Percentiles rank a stretch among this genome's conserved stretches.
These are phyloP conservation scores for Drosophila mulleri DNA, from an alignment of 2,888 invertebrate species.

Conservation along the genomic window DNA sequence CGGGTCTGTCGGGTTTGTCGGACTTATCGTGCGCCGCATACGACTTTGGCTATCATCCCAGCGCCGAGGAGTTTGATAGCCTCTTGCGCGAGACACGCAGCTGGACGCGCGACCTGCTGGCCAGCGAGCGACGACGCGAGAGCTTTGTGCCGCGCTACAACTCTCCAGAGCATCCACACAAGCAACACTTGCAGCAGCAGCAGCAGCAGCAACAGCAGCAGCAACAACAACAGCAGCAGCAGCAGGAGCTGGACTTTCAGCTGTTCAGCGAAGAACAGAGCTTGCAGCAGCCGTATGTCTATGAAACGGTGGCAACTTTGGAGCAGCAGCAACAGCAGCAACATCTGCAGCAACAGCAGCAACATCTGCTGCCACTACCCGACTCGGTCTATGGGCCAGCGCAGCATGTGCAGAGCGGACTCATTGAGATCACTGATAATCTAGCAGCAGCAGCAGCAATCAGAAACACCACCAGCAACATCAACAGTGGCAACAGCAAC, in stretches of 20 bases:
- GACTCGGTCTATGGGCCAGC: background rate
- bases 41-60: slow-evolving; percentile 83
- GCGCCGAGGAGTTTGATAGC: slow-evolving; percentile 82
- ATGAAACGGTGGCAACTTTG: slow-evolving; percentile 41
- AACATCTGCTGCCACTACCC: background rate
- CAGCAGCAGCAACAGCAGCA: slow-evolving; percentile 8
- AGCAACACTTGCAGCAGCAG: slow-evolving; percentile 25
- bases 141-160: slow-evolving; percentile 76
- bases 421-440: slow-evolving; percentile 50
- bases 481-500: background rate
- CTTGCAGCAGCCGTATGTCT: slow-evolving; percentile 40
- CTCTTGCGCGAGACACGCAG: slow-evolving; percentile 68
- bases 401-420: slow-evolving; percentile 56
- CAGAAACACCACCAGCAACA: background rate
- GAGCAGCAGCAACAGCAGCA: background rate
- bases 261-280: slow-evolving; percentile 52
- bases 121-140: slow-evolving; percentile 48
- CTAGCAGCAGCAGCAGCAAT: background rate
- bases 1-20: slow-evolving; percentile 31
- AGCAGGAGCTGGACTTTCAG: slow-evolving; percentile 66
- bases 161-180: slow-evolving; percentile 37
- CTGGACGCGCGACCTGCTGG: slow-evolving; percentile 77
- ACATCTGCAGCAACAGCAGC: background rate
- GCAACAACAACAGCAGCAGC: slow-evolving; percentile 11
- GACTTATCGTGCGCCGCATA: slow-evolving; percentile 48